Conservation (phyloP, 2,797 vertebrate species). For the Crocodylus rhombifer region DNA sequence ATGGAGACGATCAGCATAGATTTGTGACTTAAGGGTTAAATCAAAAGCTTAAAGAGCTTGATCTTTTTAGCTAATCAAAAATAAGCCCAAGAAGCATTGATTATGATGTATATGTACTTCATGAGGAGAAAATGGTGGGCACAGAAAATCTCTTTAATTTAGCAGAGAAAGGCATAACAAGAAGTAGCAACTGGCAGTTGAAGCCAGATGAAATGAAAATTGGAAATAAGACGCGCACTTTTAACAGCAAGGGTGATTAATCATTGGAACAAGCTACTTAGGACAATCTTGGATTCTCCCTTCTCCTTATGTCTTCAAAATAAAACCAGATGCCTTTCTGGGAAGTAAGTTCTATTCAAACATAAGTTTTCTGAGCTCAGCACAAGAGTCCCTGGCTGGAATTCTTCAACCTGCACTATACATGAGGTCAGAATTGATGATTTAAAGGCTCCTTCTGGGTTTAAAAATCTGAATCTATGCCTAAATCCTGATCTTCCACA, state of each 20-base stretch:
- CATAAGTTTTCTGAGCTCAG: conserved; percentile 37
- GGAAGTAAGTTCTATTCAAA: conserved; percentile 5
- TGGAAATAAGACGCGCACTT: conserved; percentile 45
- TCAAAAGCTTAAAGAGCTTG: background rate
- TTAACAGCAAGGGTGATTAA: conserved; percentile 25
- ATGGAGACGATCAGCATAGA: background rate
- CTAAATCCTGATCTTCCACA: background rate
- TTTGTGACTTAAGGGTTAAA: conserved; percentile 19
- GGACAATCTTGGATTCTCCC: conserved; percentile 27
- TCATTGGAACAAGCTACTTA: conserved; percentile 40
- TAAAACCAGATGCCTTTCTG: background rate
- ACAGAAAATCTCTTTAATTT: conserved; percentile 62
- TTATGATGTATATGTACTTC: conserved; percentile 32
- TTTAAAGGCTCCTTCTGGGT: conserved; percentile 7
- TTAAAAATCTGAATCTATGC: background rate
- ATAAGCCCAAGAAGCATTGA: conserved; percentile 37
- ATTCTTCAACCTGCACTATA: conserved; percentile 7
- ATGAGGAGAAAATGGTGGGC: conserved; percentile 38
- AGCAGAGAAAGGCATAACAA: conserved; percentile 37
- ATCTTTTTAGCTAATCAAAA: conserved; percentile 57
- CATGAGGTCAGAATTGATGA: background rate
- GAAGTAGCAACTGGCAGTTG: conserved; percentile 48
- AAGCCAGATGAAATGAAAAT: conserved; percentile 59
- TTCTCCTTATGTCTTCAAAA: conserved; percentile 25
- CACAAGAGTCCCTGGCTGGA: conserved; percentile 41